Evolutionary conservation across 2,113 vertebrate species (phyloP).

Genomic region (Bubo blakistoni): DNA sequence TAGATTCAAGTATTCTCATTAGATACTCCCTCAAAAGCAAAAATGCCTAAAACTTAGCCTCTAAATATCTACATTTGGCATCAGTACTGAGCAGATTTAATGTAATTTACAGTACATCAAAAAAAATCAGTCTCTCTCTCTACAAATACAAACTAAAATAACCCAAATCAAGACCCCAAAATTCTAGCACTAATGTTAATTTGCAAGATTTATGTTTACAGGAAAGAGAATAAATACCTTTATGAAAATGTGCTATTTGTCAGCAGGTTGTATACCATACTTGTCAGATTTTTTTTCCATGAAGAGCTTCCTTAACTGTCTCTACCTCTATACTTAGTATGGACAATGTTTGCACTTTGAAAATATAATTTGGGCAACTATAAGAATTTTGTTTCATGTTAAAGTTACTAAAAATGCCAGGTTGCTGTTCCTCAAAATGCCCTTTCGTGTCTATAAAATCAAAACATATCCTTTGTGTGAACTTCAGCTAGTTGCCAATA

Average conservation of each 20-base stretch:
- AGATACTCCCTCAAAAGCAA: not conserved
- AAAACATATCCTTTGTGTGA: not conserved
- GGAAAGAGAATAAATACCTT: not conserved
- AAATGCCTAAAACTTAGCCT: not conserved
- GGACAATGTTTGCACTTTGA: slow-evolving; percentile 9
- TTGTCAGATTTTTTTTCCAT: not conserved
- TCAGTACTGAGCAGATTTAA: not conserved
- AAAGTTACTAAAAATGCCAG: slow-evolving; percentile 52
- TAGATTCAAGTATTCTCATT: not conserved
- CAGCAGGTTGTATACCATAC: not conserved
- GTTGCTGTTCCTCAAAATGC: not conserved
- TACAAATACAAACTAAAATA: not conserved
- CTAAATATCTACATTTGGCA: not conserved
- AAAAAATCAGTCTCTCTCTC: not conserved
- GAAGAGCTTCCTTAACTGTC: not conserved
- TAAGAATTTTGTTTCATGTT: slow-evolving; percentile 53
- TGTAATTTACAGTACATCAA: not conserved
- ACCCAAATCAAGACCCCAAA: not conserved
- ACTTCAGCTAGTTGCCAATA: not conserved
- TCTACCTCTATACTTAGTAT: slow-evolving; percentile 11
- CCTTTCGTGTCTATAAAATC: slow-evolving; percentile 8
- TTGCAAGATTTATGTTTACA: not conserved
- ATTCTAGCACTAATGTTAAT: not conserved
- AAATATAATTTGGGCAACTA: slow-evolving; percentile 28
- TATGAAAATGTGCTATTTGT: not conserved